Evolutionary conservation across 2,797 vertebrate species (phyloP).

Genomic region (Chaetophractus vellerosus): DNA sequence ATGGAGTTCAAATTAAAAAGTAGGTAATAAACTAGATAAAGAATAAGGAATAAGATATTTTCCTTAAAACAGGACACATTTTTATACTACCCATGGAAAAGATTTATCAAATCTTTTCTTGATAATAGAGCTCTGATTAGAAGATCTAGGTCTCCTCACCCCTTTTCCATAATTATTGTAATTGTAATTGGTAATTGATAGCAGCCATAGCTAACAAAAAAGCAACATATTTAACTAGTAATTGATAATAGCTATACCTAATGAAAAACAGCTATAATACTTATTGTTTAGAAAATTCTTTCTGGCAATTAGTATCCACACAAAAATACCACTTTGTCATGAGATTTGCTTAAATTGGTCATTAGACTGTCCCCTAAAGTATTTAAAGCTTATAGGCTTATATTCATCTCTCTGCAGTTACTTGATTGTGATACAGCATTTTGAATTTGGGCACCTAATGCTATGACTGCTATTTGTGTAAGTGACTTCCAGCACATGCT

Average conservation of each 20-base stretch:
- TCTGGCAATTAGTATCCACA: background rate
- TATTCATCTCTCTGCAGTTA: background rate
- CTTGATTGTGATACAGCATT: background rate
- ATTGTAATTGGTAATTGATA: background rate
- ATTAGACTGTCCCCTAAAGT: background rate
- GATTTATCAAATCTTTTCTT: background rate
- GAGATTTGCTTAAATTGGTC: background rate
- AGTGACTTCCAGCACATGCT: background rate
- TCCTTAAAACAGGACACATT: conserved; percentile 31
- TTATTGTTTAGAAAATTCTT: background rate
- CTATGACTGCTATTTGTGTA: background rate
- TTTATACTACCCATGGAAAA: background rate
- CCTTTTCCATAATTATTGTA: background rate
- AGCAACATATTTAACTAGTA: background rate
- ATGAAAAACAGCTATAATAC: background rate
- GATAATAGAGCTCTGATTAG: background rate
- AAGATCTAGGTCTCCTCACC: background rate
- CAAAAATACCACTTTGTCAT: background rate
- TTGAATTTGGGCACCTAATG: background rate
- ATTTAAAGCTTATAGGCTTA: background rate
- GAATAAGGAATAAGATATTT: background rate
- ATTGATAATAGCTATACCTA: background rate
- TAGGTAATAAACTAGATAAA: background rate
- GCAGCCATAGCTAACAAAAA: background rate
- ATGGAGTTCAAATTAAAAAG: background rate